Conservation (phyloP, 2,797 vertebrate genomes). For the Rhinella marina region DNA sequence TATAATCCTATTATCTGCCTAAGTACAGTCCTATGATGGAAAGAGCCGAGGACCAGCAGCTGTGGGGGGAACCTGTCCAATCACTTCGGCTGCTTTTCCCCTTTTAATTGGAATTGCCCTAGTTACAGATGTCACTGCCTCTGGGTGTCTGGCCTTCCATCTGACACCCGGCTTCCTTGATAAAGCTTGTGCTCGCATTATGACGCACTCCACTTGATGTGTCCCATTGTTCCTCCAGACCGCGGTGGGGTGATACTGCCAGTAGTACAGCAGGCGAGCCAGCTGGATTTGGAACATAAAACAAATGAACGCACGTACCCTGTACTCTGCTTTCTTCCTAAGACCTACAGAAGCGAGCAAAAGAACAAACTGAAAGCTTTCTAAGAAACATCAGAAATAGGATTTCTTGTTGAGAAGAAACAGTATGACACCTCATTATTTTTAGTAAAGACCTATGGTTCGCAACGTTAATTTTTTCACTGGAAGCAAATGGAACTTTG, state of each 20-base stretch:
- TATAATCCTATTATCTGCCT: slow-evolving; percentile 21
- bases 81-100: background rate
- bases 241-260: slow-evolving; percentile 62
- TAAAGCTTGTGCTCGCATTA: slow-evolving; percentile 53
- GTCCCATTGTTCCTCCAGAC: slow-evolving; percentile 61
- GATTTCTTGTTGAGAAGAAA: slow-evolving; percentile 56
- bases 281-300: slow-evolving; percentile 54
- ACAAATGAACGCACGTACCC: background rate
- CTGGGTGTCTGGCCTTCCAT: slow-evolving; percentile 62
- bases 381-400: slow-evolving; percentile 52
- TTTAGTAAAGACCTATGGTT: slow-evolving; percentile 61
- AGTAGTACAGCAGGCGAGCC: slow-evolving; percentile 55
- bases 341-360: slow-evolving; percentile 48
- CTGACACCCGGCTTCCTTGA: slow-evolving; percentile 64
- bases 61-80: slow-evolving; percentile 50
- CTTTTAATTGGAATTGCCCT: slow-evolving; percentile 66
- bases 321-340: slow-evolving; percentile 49
- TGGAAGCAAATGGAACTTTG: slow-evolving; percentile 60
- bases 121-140: slow-evolving; percentile 67
- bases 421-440: slow-evolving; percentile 59
- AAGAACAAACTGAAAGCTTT: slow-evolving; percentile 57
- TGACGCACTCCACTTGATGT: slow-evolving; percentile 56
- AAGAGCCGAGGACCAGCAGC: slow-evolving; percentile 51
- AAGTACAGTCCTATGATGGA: slow-evolving; percentile 10
- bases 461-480: slow-evolving; percentile 52